phyloP scores from a whole-genome alignment of 1,140 invertebrate genomes.

The Scaptomyza graminum region DNA sequence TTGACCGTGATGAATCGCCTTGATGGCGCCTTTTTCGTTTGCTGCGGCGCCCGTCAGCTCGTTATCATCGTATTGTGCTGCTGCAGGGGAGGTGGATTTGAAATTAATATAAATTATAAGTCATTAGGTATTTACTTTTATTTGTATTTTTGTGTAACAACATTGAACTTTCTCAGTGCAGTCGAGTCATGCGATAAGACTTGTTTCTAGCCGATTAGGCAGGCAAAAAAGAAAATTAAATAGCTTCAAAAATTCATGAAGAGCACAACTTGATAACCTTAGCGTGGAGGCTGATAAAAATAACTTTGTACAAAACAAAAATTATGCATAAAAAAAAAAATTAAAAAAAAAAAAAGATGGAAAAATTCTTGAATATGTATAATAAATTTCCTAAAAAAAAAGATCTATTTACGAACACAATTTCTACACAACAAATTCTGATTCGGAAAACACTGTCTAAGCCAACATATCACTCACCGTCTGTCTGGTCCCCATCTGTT shows the following conservation, averaged over 20 bases:
- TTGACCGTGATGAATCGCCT: conserved; percentile 90
- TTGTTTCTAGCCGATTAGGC: conserved; percentile 34
- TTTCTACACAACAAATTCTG: too few species aligned
- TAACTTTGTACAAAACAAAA: conserved; percentile 28
- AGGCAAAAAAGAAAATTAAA: conserved; percentile 1
- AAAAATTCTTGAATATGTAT: too few species aligned
- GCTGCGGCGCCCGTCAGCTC: conserved; percentile 28
- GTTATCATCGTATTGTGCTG: conserved; percentile 69
- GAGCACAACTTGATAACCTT: conserved; percentile 47
- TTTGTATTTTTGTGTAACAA: conserved; percentile 7
- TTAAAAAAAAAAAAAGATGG: too few species aligned
- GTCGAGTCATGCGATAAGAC: conserved; percentile 30
- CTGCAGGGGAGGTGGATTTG: conserved; percentile 45
- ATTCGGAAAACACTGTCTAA: too few species aligned
- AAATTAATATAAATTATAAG: conserved; percentile 27
- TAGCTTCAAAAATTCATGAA: conserved; percentile 8
- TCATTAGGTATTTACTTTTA: not conserved
- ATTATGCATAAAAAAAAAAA: too few species aligned
- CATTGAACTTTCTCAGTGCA: not conserved
- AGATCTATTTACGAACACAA: not conserved
- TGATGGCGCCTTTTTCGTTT: conserved; percentile 83
- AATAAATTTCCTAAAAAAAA: too few species aligned
- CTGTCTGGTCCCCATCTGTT: conserved; percentile 85
- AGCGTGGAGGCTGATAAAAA: conserved; percentile 44
- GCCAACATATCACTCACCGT: conserved; percentile 83